phyloP scores from a whole-genome alignment of 2,797 vertebrate genomes.

The Brotogeris chrysoptera region DNA sequence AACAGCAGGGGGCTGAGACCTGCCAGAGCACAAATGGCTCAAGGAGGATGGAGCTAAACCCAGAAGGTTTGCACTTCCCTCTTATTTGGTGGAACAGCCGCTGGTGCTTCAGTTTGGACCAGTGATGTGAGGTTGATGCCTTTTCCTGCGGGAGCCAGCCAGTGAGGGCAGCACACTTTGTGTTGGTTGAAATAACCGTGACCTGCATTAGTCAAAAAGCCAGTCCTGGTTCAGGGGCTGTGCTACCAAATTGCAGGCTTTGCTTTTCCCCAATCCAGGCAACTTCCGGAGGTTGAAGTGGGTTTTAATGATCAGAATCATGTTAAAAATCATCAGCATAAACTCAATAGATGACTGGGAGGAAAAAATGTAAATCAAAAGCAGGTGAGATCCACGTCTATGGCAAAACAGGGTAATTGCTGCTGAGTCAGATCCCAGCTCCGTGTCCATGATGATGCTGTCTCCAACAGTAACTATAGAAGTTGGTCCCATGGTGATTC shows the following conservation, averaged over 20 bases:
- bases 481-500: background rate
- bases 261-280: background rate
- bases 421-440: background rate
- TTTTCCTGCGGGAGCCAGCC: background rate
- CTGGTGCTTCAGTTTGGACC: background rate
- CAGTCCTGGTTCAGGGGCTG: too few relatives aligned
- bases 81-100: background rate
- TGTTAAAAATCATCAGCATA: background rate
- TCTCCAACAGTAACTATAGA: background rate
- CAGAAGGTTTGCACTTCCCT: background rate
- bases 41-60: background rate
- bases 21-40: background rate
- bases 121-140: fast-evolving
- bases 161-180: background rate
- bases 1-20: background rate
- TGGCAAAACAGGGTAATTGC: background rate
- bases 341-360: background rate
- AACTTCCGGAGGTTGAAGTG: background rate
- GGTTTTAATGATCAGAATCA: background rate
- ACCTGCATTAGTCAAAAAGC: background rate
- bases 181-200: background rate
- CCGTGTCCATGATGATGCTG: background rate
- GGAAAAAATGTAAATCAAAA: background rate
- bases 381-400: fast-evolving
- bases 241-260: background rate